Evolutionary conservation across 2,113 vertebrate species (phyloP), one percentile per base, ranked within the genome.

Genomic region (Corythaixoides concolor): DNA sequence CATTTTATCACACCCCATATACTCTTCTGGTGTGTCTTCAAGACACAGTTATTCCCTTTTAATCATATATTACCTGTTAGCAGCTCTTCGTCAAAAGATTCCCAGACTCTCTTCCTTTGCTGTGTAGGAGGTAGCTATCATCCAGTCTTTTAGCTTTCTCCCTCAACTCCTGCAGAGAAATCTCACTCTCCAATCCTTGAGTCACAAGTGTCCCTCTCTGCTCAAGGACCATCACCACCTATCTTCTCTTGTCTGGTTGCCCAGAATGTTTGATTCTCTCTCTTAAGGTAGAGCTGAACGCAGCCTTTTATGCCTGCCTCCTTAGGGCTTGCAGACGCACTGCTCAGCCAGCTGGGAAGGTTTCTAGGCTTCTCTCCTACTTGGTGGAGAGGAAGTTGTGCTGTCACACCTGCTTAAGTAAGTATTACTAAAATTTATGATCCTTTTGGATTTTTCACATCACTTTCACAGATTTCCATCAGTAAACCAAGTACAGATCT

Each of bases 61-160:
- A 96, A 95, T 95, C 69, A 68, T 35, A 30, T 41, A 75, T 95
- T 91, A 91, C 73, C 89, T 85, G 87, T 55, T 86, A 87, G 86
- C n/a, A 81, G 70, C 60, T 86, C 56, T 56, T 84, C 3, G 20
- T 78, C 83, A 75, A 73, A 90, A 89, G 93, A 86, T 78, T 88
- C 43, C 53, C 24, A 59, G 60, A 24, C 32, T 81, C 60, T 83
- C 59, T 64, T 76, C 50, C 47, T 95, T 81, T 63, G 56, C 94
- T 68, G 12, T 27, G 35, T 22, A 84, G 52, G 59, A 96, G 63
- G 68, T 21, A 70, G 47, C 64, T 74, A 52, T 91, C 85, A 85
- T 67, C 78, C 62, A 58, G 39, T n/a, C 75, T 92, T 97, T 88
- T 62, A 83, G 80, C 53, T 92, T 86, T 64, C 69, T 89, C 39